phyloP scores from a whole-genome alignment of 2,113 vertebrate species.

The Arizona elegans region DNA sequence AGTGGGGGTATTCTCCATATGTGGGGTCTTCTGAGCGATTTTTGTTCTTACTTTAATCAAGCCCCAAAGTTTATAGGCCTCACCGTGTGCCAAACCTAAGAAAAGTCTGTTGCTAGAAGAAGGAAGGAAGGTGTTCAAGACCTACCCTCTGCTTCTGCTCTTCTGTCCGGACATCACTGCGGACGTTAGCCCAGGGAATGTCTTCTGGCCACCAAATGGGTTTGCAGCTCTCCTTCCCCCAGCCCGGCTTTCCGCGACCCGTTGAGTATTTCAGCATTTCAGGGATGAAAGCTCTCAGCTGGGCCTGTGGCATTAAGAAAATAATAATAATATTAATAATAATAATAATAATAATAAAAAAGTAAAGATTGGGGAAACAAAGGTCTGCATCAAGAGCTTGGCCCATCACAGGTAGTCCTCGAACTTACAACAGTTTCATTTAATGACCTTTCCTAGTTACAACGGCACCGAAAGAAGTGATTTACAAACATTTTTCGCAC shows the following conservation, averaged over 20 bases:
- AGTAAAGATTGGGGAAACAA: neutral
- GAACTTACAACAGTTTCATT: no score
- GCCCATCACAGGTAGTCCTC: accelerated
- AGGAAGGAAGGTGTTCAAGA: neutral
- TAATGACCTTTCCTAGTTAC: no score
- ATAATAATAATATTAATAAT: no score
- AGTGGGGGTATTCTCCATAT: no score
- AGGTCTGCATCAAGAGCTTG: accelerated
- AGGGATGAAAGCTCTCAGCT: slow-evolving; percentile 96
- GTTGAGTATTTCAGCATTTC: slow-evolving; percentile 99
- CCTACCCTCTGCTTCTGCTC: slow-evolving; percentile 94
- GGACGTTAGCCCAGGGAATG: slow-evolving; percentile 97
- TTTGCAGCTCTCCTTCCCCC: slow-evolving; percentile 98
- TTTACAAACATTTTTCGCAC: no score
- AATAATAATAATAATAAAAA: no score
- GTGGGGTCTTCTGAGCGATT: no score
- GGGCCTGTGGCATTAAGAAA: slow-evolving; percentile 74
- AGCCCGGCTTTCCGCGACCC: slow-evolving; percentile 94
- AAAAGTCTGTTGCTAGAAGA: neutral
- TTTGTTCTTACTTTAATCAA: neutral
- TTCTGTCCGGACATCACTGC: slow-evolving; percentile 94
- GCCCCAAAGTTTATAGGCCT: neutral
- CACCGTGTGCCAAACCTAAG: neutral
- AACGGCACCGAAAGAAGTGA: no score
- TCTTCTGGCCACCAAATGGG: slow-evolving; percentile 98